Base-by-base conservation (phyloP, 1,140 invertebrate species). In the Drosophila repletoides region DNA sequence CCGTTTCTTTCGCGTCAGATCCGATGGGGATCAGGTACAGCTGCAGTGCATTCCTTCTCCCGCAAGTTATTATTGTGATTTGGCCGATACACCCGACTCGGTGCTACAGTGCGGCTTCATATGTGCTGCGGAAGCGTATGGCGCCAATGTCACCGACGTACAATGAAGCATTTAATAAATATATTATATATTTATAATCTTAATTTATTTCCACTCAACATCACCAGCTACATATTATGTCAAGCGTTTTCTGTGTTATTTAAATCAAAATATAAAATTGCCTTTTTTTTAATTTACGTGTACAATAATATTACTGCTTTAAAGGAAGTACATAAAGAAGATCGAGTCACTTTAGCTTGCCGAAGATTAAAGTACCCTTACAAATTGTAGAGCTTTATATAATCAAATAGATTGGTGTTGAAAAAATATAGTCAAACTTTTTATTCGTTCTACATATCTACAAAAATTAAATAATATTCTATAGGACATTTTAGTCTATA, bases 1-100 rank as follows among this genome's bases (percentile, higher is more conserved):
- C 90, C 90, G 90, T 10, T 94, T 94, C 88, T 94, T 93, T 77
- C 88, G 91, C 64, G 89, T 59, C 24, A 65, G 56, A 5, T 9
- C 21, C 1, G 67, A 71, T 14, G 41, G 31, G 5, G 34, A 91
- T 24, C 71, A 76, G 19, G 5, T 77, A 36, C 53, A 72, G 21
- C 26, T 90, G 4, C 65, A 88, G 7, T 68, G 88, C 41, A 90
- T 89, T 40, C 76, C 87, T 1, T 72, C 72, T 7, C 89, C 89
- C 6, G 1, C 48, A 12, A 76, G 65, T 40, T 90, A 90, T 64
- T 89, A 88, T 56, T 90, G 89, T 77, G 89, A 90, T 70, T 73
- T 81, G 22, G 69, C 68, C 9, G 72, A 87, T 5, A 70, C 88
- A 19, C 74, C 84, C 0, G 72, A 89, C n/a, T 36, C 71, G 0